Evolutionary conservation across 2,113 vertebrate species (phyloP).

Genomic region (Tychaedon coryphoeus): DNA sequence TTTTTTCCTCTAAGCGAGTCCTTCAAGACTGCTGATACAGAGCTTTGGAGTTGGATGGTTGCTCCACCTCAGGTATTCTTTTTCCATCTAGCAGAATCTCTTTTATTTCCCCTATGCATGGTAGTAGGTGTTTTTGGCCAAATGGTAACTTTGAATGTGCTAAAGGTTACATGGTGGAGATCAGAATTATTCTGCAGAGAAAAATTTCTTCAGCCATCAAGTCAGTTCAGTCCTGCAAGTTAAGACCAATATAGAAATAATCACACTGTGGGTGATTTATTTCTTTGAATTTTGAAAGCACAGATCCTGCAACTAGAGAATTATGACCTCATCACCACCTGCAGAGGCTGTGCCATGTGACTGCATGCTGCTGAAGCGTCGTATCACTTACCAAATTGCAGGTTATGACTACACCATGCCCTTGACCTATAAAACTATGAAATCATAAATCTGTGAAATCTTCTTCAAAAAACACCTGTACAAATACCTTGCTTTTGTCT

Average conservation of each 20-base stretch:
- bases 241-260: neutral
- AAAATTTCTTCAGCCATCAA: neutral
- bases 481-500: neutral
- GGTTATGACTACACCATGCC: neutral
- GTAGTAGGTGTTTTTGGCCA: conserved; percentile 23
- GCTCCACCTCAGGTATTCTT: neutral
- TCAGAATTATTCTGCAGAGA: neutral
- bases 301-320: neutral
- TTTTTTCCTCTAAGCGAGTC: neutral
- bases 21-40: neutral
- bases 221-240: neutral
- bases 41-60: neutral
- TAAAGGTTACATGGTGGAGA: conserved; percentile 44
- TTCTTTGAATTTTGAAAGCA: neutral
- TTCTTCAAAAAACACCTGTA: neutral
- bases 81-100: conserved; percentile 31
- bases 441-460: neutral
- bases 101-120: neutral
- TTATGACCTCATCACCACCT: neutral
- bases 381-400: neutral
- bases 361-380: neutral
- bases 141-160: conserved; percentile 28
- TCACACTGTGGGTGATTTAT: neutral
- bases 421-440: neutral
- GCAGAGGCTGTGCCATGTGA: neutral